A percentile compares a stretch with the other conserved stretches of the same genome.
These are phyloP conservation scores for Ornithorhynchus anatinus DNA, from an alignment of 2,113 vertebrate genomes.

Conservation along the genomic window DNA sequence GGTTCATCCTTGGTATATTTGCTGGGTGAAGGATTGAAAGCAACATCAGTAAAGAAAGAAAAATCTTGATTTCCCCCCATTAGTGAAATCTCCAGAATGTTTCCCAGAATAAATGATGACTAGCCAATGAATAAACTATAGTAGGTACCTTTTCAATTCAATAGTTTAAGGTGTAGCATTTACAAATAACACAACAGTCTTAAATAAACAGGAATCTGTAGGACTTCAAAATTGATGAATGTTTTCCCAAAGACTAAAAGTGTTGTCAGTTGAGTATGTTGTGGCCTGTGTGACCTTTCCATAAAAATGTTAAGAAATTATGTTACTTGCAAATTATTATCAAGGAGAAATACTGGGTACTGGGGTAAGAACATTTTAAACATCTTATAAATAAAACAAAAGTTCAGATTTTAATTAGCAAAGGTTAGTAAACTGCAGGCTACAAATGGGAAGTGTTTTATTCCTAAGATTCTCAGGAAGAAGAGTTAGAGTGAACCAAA, in stretches of 20 bases:
- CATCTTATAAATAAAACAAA: conserved; percentile 2
- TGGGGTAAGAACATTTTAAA: conserved; percentile 2
- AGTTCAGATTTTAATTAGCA: conserved; percentile 13
- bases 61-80: too few species aligned
- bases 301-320: background rate
- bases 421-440: conserved; percentile 13
- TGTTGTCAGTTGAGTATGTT: background rate
- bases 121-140: too few species aligned
- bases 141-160: too few species aligned
- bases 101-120: too few species aligned
- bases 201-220: background rate
- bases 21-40: too few species aligned
- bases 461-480: background rate
- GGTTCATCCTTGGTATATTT: too few species aligned
- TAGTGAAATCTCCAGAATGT: too few species aligned
- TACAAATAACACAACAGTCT: background rate
- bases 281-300: background rate
- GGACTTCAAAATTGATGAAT: background rate
- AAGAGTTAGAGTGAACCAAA: background rate
- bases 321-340: background rate
- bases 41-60: too few species aligned
- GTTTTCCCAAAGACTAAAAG: background rate
- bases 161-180: background rate
- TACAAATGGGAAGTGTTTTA: background rate
- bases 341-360: background rate